A percentile compares a stretch with the other conserved stretches of the same genome.
These are phyloP conservation scores for Trachythela sp. DNA, from an alignment of 64 coral and sea anemone species.

Conservation along the genomic window DNA sequence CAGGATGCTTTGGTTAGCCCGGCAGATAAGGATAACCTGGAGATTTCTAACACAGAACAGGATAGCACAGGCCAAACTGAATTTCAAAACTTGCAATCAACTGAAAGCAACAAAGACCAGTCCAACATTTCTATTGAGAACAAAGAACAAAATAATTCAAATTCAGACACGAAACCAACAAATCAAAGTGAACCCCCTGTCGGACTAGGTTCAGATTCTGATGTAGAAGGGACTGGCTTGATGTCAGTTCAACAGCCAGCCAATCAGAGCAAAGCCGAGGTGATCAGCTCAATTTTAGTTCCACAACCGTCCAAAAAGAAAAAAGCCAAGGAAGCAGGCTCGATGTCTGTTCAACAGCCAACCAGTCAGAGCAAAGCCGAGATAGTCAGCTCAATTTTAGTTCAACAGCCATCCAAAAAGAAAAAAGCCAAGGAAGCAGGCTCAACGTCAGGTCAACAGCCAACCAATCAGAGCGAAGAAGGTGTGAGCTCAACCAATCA, in stretches of 20 bases:
- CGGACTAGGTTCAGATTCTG: neutral
- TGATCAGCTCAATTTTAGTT: too few species aligned
- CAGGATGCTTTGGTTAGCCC: neutral
- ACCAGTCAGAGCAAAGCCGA: neutral
- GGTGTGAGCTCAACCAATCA: neutral
- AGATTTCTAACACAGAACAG: neutral
- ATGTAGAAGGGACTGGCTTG: neutral
- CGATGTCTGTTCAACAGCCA: neutral
- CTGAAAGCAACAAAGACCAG: neutral
- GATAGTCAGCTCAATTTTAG: neutral
- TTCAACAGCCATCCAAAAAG: too few species aligned
- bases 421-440: too few species aligned
- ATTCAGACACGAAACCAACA: neutral
- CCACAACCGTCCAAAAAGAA: neutral
- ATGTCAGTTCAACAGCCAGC: neutral
- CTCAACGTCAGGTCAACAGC: too few species aligned
- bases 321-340: neutral
- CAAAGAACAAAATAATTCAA: neutral
- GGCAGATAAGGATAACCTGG: neutral
- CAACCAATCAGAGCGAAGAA: neutral
- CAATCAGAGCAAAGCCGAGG: neutral
- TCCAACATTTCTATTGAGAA: neutral
- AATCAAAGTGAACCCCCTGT: neutral
- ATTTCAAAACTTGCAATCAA: neutral
- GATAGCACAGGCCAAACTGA: neutral